Base-by-base conservation (phyloP, 1,140 invertebrate species). In the Scaptodrosophila lebanonensis region DNA sequence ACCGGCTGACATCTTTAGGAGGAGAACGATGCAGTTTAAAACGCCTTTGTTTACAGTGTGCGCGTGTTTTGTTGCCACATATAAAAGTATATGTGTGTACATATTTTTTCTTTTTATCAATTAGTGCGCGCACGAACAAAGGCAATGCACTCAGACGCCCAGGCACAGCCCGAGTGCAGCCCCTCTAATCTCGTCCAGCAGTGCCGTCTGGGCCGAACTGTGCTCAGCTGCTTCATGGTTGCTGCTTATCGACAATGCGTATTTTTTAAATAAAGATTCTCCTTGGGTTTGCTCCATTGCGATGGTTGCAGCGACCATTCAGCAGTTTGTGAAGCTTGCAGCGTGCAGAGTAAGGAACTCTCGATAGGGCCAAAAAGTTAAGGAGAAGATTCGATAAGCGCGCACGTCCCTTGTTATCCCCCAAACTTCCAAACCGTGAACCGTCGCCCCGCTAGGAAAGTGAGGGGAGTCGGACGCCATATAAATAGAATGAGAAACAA, bases 81-180 rank as follows among this genome's bases (percentile, higher is more conserved):
- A 30, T 16, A 16, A 22, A 62, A 48, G 20, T 40, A 20, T 27
- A 30, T 2, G 43, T 27, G 17, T 27, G 11, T 13, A 43, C 16
- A 39, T 57, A 2, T 50, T 27, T 35, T 29, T 56, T 51, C 48
- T 45, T 52, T 66, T 82, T 79, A 77, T 79, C 77, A 73, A 79
- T 79, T 82, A 77, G 73, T n/a, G n/a, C 59, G 68, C 64, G 30
- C 53, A 32, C 39, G 45, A 73, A 79, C 73, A 79, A 79, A 68
- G 60, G 29, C 64, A 54, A 50, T 56, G 60, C 68, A 82, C 73
- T 82, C 65, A 79, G 61, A 48, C 35, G 5, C 22, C 22, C n/a
- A 45, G 45, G 35, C 13, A 32, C 22, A 42, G 22, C 45, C n/a
- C 17, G 7, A 16, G 6, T 25, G 42, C 47, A 35, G 35, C 30